Percentiles rank a stretch among this genome's conserved stretches.
Evolutionary conservation across 2,113 vertebrate genomes (phyloP).

Genomic region (Labrus mixtus): DNA sequence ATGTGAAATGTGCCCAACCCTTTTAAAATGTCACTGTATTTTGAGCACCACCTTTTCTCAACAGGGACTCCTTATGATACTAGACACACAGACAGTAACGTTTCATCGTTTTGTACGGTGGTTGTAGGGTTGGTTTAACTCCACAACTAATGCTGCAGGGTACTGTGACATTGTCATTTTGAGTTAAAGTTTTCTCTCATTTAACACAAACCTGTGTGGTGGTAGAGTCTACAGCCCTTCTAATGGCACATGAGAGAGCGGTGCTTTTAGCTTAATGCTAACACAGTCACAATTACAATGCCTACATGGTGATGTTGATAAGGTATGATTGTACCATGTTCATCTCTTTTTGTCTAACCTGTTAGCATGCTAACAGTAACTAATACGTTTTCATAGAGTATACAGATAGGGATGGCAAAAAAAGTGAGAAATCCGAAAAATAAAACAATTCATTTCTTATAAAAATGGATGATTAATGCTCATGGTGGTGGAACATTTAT

Average conservation of each 20-base stretch:
- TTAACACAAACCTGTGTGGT: background rate
- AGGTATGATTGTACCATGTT: too few species aligned
- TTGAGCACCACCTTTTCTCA: background rate
- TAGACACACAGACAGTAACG: background rate
- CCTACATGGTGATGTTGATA: too few species aligned
- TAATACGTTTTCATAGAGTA: too few species aligned
- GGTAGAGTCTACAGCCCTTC: background rate
- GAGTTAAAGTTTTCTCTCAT: background rate
- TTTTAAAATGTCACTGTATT: background rate
- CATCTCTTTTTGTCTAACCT: too few species aligned
- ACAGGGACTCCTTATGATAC: background rate
- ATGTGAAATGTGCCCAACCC: background rate
- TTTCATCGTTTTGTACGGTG: background rate
- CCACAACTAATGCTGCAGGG: background rate
- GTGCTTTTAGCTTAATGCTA: background rate
- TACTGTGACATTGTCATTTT: background rate
- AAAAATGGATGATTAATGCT: too few species aligned
- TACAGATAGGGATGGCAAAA: too few species aligned
- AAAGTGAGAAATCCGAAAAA: too few species aligned
- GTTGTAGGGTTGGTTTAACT: background rate
- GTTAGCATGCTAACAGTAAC: too few species aligned
- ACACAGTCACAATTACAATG: too few species aligned
- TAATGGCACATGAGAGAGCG: background rate
- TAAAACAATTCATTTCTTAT: too few species aligned
- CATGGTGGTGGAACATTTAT: too few species aligned